These are phyloP conservation scores for Propithecus perrieri DNA, from an alignment of 2,797 vertebrate species.

Conservation along the genomic window DNA sequence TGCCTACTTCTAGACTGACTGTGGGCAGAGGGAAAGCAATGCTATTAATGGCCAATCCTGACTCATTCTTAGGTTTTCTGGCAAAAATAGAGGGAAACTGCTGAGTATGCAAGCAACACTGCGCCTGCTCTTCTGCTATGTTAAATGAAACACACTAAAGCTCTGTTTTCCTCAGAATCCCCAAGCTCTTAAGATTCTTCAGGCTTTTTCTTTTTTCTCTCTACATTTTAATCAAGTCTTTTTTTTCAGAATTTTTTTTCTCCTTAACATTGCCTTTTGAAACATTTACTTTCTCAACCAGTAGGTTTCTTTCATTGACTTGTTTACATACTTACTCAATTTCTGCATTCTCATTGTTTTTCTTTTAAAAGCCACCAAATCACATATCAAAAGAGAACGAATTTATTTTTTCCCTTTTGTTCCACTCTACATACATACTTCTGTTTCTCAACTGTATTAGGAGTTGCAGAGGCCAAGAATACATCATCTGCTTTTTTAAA, in stretches of 20 bases:
- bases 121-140: neutral
- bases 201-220: neutral
- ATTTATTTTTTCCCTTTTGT: neutral
- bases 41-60: neutral
- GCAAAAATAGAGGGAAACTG: neutral
- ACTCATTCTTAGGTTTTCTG: neutral
- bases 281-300: neutral
- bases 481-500: neutral
- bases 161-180: neutral
- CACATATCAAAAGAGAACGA: neutral
- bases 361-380: neutral
- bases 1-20: neutral
- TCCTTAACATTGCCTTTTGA: neutral
- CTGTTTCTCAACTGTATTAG: neutral
- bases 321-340: neutral
- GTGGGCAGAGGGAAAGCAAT: neutral
- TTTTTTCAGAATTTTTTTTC: neutral
- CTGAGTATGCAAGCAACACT: neutral
- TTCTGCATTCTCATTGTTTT: neutral
- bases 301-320: neutral
- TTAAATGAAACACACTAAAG: neutral
- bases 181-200: neutral
- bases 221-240: constrained; percentile 2
- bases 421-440: neutral
- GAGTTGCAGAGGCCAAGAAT: neutral